These are phyloP conservation scores for Cistogaster globosa DNA, from an alignment of 2,888 invertebrate genomes.

Conservation along the genomic window DNA sequence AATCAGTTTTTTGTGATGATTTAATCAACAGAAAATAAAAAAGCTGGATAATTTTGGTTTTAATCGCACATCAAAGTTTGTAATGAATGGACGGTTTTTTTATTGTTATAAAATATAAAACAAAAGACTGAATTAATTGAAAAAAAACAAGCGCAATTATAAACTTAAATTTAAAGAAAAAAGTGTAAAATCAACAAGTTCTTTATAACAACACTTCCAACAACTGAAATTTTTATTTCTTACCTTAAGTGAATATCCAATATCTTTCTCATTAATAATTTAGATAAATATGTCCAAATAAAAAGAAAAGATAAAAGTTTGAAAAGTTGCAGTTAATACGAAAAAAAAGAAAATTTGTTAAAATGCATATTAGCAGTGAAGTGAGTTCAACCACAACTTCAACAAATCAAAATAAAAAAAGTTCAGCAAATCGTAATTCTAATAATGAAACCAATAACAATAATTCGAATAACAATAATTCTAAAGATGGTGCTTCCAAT, in stretches of 20 bases:
- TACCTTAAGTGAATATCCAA: no score
- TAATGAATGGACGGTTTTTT: constrained; percentile 54
- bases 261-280: background rate
- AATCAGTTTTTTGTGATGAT: constrained; percentile 52
- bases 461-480: constrained; percentile 76
- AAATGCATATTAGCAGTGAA: constrained; percentile 92
- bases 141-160: background rate
- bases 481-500: constrained; percentile 75
- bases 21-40: constrained; percentile 60
- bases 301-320: constrained; percentile 6
- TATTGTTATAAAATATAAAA: constrained; percentile 28
- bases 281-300: constrained; percentile 14
- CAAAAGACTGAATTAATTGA: constrained; percentile 8
- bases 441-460: constrained; percentile 74
- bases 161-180: constrained; percentile 8
- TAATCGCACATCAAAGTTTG: constrained; percentile 66
- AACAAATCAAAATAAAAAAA: constrained; percentile 66
- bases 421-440: constrained; percentile 51
- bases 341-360: constrained; percentile 70
- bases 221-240: background rate
- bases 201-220: constrained; percentile 49
- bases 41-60: constrained; percentile 49
- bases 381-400: constrained; percentile 87
- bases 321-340: background rate
- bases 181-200: constrained; percentile 67